These are phyloP conservation scores for Drosophila ironensis DNA, from an alignment of 1,140 invertebrate species.

Conservation along the genomic window DNA sequence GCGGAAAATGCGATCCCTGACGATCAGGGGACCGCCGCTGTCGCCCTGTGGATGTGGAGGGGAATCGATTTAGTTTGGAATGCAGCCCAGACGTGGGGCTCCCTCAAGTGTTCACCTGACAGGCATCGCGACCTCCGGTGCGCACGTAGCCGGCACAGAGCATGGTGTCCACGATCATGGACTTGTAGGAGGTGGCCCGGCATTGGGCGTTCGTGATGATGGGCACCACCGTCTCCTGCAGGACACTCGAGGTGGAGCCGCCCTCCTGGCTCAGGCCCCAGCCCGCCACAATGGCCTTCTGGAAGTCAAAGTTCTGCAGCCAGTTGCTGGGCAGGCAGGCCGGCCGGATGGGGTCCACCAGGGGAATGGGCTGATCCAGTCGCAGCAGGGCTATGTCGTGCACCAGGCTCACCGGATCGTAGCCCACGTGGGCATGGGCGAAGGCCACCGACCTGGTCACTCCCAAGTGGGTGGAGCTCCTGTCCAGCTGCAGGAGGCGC, in stretches of 20 bases:
- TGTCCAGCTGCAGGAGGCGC: conserved; percentile 88
- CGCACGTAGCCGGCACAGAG: conserved; percentile 94
- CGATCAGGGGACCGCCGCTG: conserved; percentile 91
- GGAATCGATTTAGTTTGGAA: not conserved
- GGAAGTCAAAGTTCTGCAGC: conserved; percentile 68
- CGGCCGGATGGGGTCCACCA: conserved; percentile 91
- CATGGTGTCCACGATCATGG: conserved; percentile 94
- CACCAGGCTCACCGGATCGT: conserved; percentile 81
- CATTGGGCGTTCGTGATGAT: conserved; percentile 96
- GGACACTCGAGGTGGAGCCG: conserved; percentile 91
- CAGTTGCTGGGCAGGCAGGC: conserved; percentile 88
- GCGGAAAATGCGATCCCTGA: conserved; percentile 93
- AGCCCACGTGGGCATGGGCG: conserved; percentile 56
- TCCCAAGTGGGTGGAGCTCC: conserved; percentile 82
- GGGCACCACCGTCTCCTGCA: conserved; percentile 91
- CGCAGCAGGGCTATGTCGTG: conserved; percentile 91
- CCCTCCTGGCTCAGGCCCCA: conserved; percentile 94
- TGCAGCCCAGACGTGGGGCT: not conserved
- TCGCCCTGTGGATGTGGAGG: conserved; percentile 76
- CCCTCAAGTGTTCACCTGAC: conserved; percentile 86
- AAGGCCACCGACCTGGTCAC: conserved; percentile 50
- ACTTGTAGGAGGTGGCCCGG: conserved; percentile 90
- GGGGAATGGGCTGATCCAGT: conserved; percentile 86
- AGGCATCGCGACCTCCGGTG: conserved; percentile 94
- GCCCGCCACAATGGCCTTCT: conserved; percentile 84